Evolutionary conservation across 2,113 vertebrate genomes (phyloP), one percentile per base, ranked within the genome.

Genomic region (Pimephales promelas): DNA sequence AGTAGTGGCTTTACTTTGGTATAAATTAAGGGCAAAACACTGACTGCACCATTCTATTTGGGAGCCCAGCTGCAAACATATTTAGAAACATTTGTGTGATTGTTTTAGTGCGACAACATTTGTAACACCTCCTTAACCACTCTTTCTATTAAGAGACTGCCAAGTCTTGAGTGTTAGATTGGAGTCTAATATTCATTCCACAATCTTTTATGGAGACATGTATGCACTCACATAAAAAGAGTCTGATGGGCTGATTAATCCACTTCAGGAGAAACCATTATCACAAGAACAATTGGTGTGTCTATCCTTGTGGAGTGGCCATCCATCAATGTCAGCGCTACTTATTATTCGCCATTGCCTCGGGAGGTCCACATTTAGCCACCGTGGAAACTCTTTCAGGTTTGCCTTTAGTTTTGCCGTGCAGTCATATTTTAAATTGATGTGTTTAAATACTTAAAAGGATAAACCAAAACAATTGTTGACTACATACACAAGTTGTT

Each of bases 241-340:
- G 73, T 88, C 79, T 84, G 79, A 86, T 85, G 83, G 79, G n/a
- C 78, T 84, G 85, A 89, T 89, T 88, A 89, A 89, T 88, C 85
- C 83, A 89, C 86, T 86, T 89, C 86, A 83, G 83, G 83, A 86
- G 86, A 87, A 88, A 86, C 87, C 86, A 89, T 89, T 89, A 89
- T 89, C 84, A 87, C 85, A 89, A 88, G 86, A 89, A 89, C 88
- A 89, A 89, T 85, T 85, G 87, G 85, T 85, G 85, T 89, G 88
- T 88, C 88, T 89, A 83, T 88, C 86, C 61, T 83, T 71, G 77
- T 87, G 78, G 85, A 86, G 83, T 70, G 83, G 68, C 68, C 88
- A 89, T 89, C 87, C 81, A 88, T 89, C 88, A 85, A 56, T 88
- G 87, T 88, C 85, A n/a, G 34, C 2, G 52, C 70, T 31, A 47